Evolutionary conservation across 2,113 vertebrate species (phyloP), one percentile per base, ranked within the genome.

Genomic region (Silurus meridionalis): DNA sequence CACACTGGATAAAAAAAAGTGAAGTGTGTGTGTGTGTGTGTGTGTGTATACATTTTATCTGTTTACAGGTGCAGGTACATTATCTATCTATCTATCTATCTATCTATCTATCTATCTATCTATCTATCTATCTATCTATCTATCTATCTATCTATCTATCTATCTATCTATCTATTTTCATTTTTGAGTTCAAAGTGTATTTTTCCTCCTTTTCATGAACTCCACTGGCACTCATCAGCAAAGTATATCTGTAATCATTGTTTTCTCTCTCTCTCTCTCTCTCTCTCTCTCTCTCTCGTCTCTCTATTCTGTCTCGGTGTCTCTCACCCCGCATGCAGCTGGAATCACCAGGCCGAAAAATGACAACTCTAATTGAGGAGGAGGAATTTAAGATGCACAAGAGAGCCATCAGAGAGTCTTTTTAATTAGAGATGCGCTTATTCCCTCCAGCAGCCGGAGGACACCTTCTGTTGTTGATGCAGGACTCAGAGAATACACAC

Each of bases 351-450:
- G 82, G 66, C 69, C 85, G 52, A 53, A 85, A 88, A 91, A 89
- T 83, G 82, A 78, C 88, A 88, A 83, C 78, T 72, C 87, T 90
- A 87, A 91, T 84, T 85, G 91, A 91, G 88, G 85, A 92, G 85
- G 87, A 83, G 87, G 25, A 92, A 93, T 92, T 93, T 92, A 92
- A 93, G 92, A 90, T 92, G 90, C 90, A 89, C 89, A 72, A 85
- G 91, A 91, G 92, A 91, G 91, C 90, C 89, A 92, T 93, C 87
- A 90, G 87, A 91, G 91, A 90, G 74, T 69, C 87, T 92, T 93
- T 79, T 92, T 94, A 94, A 95, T 94, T 93, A 93, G 90, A 89
- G 88, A 67, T 87, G 83, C 57, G 74, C 91, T 93, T 90, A 92
- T 93, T 90, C 89, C 90, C 85, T 71, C 72, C 17, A 87, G 91